These are phyloP conservation scores for Heptranchias perlo DNA, from an alignment of 2,113 vertebrate genomes.

Conservation along the genomic window DNA sequence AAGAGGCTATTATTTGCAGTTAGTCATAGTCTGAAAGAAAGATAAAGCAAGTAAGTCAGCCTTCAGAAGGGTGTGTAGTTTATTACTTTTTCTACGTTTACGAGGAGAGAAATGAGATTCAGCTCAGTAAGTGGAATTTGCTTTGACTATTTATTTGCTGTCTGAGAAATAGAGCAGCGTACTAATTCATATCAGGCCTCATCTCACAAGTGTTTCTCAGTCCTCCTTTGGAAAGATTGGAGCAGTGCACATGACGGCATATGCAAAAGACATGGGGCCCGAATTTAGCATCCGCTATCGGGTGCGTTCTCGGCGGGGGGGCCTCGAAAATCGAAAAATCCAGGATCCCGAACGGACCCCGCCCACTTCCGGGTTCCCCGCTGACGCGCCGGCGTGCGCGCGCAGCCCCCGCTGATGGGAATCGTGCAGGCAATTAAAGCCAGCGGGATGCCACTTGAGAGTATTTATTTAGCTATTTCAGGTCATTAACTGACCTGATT, in stretches of 20 bases:
- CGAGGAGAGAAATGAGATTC: neutral
- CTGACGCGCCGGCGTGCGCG: no score
- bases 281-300: no score
- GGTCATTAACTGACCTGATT: no score
- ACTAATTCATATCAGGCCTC: neutral
- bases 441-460: no score
- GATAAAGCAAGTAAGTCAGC: neutral
- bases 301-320: no score
- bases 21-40: neutral
- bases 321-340: no score
- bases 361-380: no score
- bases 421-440: no score
- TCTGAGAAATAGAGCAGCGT: neutral
- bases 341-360: no score
- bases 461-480: no score
- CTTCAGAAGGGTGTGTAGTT: neutral
- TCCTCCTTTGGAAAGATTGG: neutral
- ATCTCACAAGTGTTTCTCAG: neutral
- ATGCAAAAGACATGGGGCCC: neutral
- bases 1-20: neutral
- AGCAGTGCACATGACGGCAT: neutral
- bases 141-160: neutral
- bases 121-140: neutral
- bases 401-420: no score
- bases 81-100: neutral